Evolutionary conservation across 2,113 vertebrate genomes (phyloP).

Genomic region (Lophotis ruficrista): DNA sequence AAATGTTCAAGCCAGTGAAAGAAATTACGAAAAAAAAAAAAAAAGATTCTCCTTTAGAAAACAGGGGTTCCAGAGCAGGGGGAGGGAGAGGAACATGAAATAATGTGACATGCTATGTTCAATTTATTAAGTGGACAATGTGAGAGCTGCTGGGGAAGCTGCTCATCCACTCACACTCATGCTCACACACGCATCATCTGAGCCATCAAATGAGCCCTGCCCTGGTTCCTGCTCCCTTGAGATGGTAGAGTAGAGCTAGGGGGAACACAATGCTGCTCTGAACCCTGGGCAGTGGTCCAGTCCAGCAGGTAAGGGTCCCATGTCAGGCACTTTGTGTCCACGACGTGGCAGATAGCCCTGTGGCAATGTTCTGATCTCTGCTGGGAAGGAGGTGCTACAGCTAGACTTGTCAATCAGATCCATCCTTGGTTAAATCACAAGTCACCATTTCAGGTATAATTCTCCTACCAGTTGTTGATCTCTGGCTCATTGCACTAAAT

Average conservation of each 20-base stretch:
- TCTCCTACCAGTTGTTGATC: background rate
- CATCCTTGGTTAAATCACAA: background rate
- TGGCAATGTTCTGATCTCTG: background rate
- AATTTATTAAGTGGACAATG: background rate
- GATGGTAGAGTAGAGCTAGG: background rate
- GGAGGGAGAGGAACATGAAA: background rate
- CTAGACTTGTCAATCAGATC: background rate
- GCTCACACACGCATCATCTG: background rate
- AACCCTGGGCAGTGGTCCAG: background rate
- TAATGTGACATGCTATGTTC: background rate
- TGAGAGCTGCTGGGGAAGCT: background rate
- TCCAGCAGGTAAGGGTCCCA: background rate
- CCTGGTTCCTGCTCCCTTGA: background rate
- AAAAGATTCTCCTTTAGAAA: no score
- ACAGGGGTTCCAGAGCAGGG: background rate
- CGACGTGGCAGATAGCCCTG: background rate
- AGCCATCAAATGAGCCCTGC: background rate
- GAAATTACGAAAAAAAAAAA: background rate
- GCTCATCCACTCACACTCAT: background rate
- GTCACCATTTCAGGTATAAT: background rate
- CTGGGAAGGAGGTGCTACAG: background rate
- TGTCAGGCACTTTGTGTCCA: accelerated
- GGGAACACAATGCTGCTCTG: background rate
- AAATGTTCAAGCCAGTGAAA: background rate
- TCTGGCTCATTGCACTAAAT: background rate